Evolutionary conservation across 2,888 invertebrate genomes (phyloP), one percentile per base, ranked within the genome.

Genomic region (Scaptodrosophila latifasciaeformis): DNA sequence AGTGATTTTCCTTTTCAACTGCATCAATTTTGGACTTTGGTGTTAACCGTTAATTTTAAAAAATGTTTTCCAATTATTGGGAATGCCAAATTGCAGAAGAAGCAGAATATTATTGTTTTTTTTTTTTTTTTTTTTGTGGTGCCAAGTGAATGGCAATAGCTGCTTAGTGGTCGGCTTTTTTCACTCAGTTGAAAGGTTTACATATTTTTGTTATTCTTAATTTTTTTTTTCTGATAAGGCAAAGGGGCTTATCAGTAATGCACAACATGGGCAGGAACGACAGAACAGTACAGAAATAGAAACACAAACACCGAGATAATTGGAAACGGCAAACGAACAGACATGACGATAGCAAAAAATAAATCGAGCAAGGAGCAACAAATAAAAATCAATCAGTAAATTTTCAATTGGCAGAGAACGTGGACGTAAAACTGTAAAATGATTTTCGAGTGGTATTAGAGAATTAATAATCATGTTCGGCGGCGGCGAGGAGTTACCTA

Each of bases 221-320:
- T 24, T 24, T 24, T 24, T 24, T 24, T 24, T 24, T 56, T 58
- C 62, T 68, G 77, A 74, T 74, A 77, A 77, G 74, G n/a, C 64
- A 60, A 51, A 63, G 63, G 55, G 56, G 47, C 77, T 77, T 72
- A 72, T 72, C 72, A 74, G 77, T 68, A 62, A 72, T 77, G 75
- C 77, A 77, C 75, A 72, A 72, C 77, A n/a, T n/a, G n/a, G n/a
- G n/a, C n/a, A n/a, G n/a, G n/a, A n/a, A n/a, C n/a, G n/a, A n/a
- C n/a, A n/a, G n/a, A n/a, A n/a, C n/a, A 70, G 18, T 2, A 37
- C 4, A 70, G 67, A 60, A 54, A 50, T 49, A 57, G 44, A 59
- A 54, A 42, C 46, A 47, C 57, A 46, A 39, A 13, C 35, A 56
- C 44, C 57, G 65, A 49, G 42, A 58, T 21, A n/a, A 6, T n/a